phyloP scores from a whole-genome alignment of 2,113 vertebrate genomes.

The Arenaria interpres region DNA sequence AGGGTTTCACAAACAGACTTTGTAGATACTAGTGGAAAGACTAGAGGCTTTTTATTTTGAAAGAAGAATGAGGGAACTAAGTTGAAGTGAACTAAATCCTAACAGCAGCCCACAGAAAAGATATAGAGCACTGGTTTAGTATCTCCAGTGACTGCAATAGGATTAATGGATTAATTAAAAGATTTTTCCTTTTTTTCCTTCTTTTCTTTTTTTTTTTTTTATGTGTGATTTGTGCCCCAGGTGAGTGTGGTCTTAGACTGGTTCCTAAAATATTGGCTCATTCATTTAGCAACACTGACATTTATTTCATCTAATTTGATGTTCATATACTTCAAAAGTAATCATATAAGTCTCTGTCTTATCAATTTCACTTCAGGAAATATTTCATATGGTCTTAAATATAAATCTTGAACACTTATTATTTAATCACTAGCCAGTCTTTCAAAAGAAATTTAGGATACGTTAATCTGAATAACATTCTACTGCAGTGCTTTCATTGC shows the following conservation, averaged over 20 bases:
- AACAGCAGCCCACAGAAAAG: neutral
- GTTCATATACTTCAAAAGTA: neutral
- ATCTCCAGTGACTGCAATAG: neutral
- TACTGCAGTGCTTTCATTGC: neutral
- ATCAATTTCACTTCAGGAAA: neutral
- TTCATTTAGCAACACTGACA: neutral
- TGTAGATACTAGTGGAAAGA: neutral
- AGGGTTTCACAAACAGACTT: neutral
- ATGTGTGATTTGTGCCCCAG: neutral
- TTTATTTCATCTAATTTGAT: neutral
- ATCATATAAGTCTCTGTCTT: neutral
- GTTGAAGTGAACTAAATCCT: neutral
- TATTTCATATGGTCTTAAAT: neutral
- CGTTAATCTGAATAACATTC: neutral
- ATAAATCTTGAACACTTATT: neutral
- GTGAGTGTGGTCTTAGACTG: neutral
- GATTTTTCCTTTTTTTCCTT: neutral
- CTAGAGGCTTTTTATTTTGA: neutral
- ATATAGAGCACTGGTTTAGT: neutral
- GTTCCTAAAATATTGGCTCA: neutral
- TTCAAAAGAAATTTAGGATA: neutral
- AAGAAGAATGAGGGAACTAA: neutral
- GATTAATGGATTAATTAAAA: neutral
- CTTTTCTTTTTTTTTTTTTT: neutral
- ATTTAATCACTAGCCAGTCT: neutral